phyloP scores from a whole-genome alignment of 2,888 invertebrate genomes.

The Priocnemis perturbator region DNA sequence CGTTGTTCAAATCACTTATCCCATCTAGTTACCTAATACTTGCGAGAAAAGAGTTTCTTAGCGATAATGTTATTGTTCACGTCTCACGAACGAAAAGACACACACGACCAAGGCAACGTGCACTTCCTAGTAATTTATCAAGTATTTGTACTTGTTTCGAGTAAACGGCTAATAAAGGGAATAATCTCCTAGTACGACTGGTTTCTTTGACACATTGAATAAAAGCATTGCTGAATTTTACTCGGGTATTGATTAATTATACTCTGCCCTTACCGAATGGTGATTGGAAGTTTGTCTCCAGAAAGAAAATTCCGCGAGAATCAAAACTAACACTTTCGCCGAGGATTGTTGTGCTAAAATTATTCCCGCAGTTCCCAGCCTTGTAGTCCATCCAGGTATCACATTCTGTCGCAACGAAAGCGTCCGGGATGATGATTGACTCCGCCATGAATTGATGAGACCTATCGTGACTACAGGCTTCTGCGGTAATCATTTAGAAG shows the following conservation, averaged over 20 bases:
- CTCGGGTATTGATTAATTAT: no score
- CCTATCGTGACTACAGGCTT: slow-evolving; percentile 83
- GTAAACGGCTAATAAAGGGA: no score
- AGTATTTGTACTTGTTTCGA: slow-evolving; percentile 5
- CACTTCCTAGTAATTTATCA: not conserved
- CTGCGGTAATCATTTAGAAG: slow-evolving; percentile 72
- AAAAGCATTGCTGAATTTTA: no score
- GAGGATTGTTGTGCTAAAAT: slow-evolving; percentile 75
- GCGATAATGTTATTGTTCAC: no score
- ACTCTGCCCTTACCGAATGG: slow-evolving; percentile 77
- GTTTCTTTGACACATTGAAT: no score
- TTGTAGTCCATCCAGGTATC: slow-evolving; percentile 76
- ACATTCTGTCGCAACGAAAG: slow-evolving; percentile 79
- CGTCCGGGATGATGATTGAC: slow-evolving; percentile 78
- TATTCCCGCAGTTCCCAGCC: slow-evolving; percentile 72
- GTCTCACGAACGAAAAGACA: no score
- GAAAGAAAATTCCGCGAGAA: slow-evolving; percentile 79
- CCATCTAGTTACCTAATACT: no score
- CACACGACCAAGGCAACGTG: no score
- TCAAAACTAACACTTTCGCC: slow-evolving; percentile 75
- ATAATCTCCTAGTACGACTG: no score
- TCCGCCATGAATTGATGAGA: slow-evolving; percentile 81
- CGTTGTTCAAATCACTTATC: slow-evolving; percentile 14
- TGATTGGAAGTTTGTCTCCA: slow-evolving; percentile 78
- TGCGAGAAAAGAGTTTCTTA: no score